A percentile compares a stretch with the other conserved stretches of the same genome.
phyloP scores from a whole-genome alignment of 2,797 vertebrate species.

The Gephyroberyx darwinii region DNA sequence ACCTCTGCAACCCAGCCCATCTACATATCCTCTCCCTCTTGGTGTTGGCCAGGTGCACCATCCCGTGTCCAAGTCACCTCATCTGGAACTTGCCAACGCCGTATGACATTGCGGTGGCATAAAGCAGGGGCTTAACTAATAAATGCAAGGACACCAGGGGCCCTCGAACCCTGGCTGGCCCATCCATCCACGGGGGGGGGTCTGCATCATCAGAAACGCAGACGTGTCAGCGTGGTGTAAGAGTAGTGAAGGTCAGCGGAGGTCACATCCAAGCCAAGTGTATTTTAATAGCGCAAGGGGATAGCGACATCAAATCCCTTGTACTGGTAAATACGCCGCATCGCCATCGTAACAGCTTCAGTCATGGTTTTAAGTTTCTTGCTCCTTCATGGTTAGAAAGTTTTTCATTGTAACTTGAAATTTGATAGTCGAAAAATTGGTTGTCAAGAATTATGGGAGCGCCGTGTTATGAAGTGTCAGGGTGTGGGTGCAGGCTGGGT shows the following conservation, averaged over 20 bases:
- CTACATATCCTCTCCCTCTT: constrained; percentile 68
- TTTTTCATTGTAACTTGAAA: constrained; percentile 48
- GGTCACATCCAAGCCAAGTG: too few relatives aligned
- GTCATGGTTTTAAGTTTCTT: constrained; percentile 10
- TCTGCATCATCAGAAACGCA: constrained; percentile 34
- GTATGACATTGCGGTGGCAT: constrained; percentile 42
- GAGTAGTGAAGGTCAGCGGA: too few relatives aligned
- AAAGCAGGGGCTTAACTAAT: constrained; percentile 48
- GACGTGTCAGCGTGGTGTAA: too few relatives aligned
- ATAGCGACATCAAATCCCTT: neutral
- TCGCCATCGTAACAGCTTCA: constrained; percentile 2
- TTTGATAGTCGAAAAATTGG: constrained; percentile 62
- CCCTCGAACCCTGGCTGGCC: neutral
- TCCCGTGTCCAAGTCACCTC: constrained; percentile 61
- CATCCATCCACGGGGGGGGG: neutral
- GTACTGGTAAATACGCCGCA: neutral
- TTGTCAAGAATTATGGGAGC: constrained; percentile 52
- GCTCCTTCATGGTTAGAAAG: neutral
- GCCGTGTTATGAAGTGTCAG: constrained; percentile 54
- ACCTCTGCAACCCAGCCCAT: constrained; percentile 65
- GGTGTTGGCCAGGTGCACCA: constrained; percentile 58
- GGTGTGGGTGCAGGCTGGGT: constrained; percentile 10
- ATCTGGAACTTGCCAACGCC: constrained; percentile 37
- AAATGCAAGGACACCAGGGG: constrained; percentile 47
- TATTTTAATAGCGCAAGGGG: too few relatives aligned